Percentiles rank a stretch among this genome's conserved stretches.
Conservation (phyloP, 2,888 invertebrate genomes). For the Helleia helle region DNA sequence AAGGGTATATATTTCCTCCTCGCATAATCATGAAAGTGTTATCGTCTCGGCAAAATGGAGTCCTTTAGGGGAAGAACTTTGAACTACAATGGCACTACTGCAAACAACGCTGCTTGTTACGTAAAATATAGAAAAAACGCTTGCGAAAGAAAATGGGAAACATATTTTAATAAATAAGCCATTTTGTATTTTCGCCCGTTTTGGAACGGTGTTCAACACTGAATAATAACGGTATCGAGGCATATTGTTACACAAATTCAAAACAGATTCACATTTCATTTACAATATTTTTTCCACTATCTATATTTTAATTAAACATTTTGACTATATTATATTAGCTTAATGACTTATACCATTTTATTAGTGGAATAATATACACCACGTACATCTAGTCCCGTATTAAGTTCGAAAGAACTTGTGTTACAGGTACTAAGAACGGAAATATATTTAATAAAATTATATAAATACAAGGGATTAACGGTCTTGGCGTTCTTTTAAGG, state of each 20-base stretch:
- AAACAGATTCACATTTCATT: no score
- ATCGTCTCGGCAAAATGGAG: constrained; percentile 44
- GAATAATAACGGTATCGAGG: background rate
- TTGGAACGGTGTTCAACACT: background rate
- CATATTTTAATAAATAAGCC: constrained; percentile 9
- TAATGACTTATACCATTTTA: no score
- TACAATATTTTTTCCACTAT: no score
- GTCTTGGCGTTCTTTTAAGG: no score
- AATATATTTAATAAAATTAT: no score
- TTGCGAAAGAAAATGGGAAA: constrained; percentile 9
- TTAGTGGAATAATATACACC: no score
- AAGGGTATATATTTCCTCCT: constrained; percentile 19
- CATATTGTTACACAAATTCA: background rate
- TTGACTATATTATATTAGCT: no score
- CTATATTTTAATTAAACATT: no score
- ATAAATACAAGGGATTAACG: no score
- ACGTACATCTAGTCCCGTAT: no score
- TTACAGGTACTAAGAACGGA: no score
- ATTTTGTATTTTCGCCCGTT: background rate
- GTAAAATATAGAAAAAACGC: constrained; percentile 15
- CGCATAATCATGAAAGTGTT: constrained; percentile 46
- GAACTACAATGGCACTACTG: constrained; percentile 28
- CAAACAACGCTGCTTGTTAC: constrained; percentile 1
- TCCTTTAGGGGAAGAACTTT: constrained; percentile 40
- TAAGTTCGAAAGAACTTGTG: no score